phyloP scores from a whole-genome alignment of 2,888 invertebrate genomes.

The Fissipunctia ypsillon region DNA sequence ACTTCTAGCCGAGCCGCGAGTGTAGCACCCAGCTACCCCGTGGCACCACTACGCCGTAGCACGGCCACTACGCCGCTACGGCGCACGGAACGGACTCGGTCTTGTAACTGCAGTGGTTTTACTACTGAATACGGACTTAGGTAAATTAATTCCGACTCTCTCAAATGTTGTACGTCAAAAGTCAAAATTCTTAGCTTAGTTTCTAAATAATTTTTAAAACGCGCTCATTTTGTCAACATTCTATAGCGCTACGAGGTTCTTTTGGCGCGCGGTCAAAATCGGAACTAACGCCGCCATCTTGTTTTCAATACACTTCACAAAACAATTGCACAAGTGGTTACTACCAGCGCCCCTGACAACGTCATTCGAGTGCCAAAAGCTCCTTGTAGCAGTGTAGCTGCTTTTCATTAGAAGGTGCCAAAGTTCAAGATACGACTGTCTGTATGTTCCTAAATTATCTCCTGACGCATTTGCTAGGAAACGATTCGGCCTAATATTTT shows the following conservation, averaged over 20 bases:
- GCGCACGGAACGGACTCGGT: not conserved
- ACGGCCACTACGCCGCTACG: not conserved
- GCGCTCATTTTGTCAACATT: conserved; percentile 26
- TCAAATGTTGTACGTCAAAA: conserved; percentile 19
- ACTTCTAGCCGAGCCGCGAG: conserved; percentile 92
- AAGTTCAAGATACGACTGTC: conserved; percentile 59
- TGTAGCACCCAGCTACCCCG: not conserved
- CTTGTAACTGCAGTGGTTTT: not conserved
- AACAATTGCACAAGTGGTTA: too few relatives aligned
- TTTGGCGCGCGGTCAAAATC: not conserved
- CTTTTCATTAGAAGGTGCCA: conserved; percentile 71
- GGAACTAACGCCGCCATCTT: not conserved
- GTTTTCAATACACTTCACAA: too few relatives aligned
- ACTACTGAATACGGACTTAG: conserved; percentile 15
- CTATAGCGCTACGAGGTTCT: not conserved
- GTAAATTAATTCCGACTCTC: conserved; percentile 24
- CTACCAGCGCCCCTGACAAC: too few relatives aligned
- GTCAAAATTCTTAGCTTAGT: conserved; percentile 25
- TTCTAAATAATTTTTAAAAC: conserved; percentile 23
- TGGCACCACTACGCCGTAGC: conserved; percentile 3
- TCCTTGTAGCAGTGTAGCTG: conserved; percentile 54
- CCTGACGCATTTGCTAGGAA: conserved; percentile 41
- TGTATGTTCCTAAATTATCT: conserved; percentile 69
- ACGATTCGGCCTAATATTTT: conserved; percentile 67
- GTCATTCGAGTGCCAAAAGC: not conserved